Base-by-base conservation (phyloP, 2,888 invertebrate species). In the Diabrotica balteata region DNA sequence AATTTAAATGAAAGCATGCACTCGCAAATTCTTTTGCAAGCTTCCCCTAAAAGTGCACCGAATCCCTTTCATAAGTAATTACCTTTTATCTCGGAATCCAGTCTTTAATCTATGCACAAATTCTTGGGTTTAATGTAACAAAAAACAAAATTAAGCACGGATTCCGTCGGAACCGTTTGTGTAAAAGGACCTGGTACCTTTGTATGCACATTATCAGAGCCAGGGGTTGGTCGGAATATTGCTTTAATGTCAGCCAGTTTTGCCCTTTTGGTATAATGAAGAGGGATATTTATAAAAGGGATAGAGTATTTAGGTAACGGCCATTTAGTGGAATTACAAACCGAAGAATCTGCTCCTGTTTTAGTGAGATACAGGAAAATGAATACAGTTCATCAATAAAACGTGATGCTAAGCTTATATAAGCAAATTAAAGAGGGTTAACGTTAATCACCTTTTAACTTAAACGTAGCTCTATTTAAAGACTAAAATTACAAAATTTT, bases 141-240 rank as follows among this genome's bases (percentile, higher is more conserved):
- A 57, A 54, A 68, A 64, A 68, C 51, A 47, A 63, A 69, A 59
- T 69, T 66, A 59, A 62, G 49, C 62, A 45, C 54, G 63, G 55
- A 66, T 63, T 62, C 51, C 43, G 46, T 60, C 54, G 49, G 43
- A 46, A 65, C 50, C 68, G 59, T 68, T 68, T 68, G 51, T 52
- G 47, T 64, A 59, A 59, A 57, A 66, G 66, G 63, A 63, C 57
- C 55, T 66, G 61, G 62, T 68, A 65, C 64, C 68, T 66, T 69
- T 66, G 63, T 66, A 69, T 69, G 59, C 63, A 66, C 63, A 66
- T 69, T 63, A 66, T 52, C 52, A 44, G 17, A 11, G 11, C 55
- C 55, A 54, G 54, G 45, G 45, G 45, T 9, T 57, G 8, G 17
- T 9, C n/a, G 4, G 11, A 47, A 64, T 53, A 42, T 45, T 45